A percentile compares a stretch with the other conserved stretches of the same genome.
Evolutionary conservation across 2,797 vertebrate species (phyloP).

Genomic region (Crocodylus rhombifer): DNA sequence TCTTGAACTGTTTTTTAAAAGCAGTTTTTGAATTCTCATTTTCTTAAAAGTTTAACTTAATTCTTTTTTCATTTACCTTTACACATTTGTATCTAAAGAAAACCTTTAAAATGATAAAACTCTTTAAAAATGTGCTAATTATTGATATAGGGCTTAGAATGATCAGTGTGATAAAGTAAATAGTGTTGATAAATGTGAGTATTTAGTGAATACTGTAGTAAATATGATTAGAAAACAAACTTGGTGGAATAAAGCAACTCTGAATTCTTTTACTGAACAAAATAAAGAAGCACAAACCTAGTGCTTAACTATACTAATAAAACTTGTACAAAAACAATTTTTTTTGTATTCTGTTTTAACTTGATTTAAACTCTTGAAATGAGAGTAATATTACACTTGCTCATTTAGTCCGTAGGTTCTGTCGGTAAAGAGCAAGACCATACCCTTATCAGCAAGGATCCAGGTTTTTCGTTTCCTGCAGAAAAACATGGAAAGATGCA

Average conservation of each 20-base stretch:
- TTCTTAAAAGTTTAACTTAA: constrained; percentile 53
- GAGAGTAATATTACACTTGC: background rate
- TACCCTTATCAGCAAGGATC: too few relatives aligned
- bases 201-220: constrained; percentile 6
- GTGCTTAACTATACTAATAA: constrained; percentile 44
- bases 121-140: background rate
- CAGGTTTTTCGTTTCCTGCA: too few relatives aligned
- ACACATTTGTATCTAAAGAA: constrained; percentile 36
- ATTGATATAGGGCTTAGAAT: background rate
- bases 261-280: constrained; percentile 2
- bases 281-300: constrained; percentile 29
- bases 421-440: too few relatives aligned
- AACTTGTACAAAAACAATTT: constrained; percentile 19
- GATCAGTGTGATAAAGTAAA: background rate
- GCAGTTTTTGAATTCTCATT: background rate
- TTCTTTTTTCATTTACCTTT: constrained; percentile 41
- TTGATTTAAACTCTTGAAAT: background rate
- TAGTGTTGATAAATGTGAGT: background rate
- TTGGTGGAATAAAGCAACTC: background rate
- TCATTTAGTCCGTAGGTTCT: background rate
- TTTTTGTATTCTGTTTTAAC: constrained; percentile 38
- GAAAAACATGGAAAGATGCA: too few relatives aligned
- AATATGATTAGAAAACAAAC: background rate
- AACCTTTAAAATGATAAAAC: constrained; percentile 34
- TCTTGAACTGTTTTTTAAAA: constrained; percentile 51